Evolutionary conservation across 2,888 invertebrate species (phyloP), one percentile per base, ranked within the genome.

Genomic region (Gymnocheta viridis): DNA sequence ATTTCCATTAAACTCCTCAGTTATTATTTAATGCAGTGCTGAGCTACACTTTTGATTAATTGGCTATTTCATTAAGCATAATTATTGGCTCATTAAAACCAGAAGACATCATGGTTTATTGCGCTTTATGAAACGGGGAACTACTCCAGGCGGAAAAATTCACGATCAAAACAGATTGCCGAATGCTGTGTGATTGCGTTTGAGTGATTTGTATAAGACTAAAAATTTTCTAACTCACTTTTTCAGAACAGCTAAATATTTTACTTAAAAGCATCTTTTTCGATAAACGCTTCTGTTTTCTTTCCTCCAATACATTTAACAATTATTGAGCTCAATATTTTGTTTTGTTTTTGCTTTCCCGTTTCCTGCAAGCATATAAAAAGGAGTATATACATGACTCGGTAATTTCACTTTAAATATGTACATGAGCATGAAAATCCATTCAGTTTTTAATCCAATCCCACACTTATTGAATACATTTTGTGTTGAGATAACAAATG

Each of bases 401-500:
- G 44, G n/a, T 38, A 47, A 56, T 66, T 70, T 56, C 64, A 19
- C 4, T 35, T 69, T 49, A 27, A 51, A 69, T 67, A 32, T 27
- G 14, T n/a, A 22, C 64, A 58, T 51, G 47, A 58, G 58, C 27
- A 56, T 64, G 29, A 24, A 54, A 49, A 35, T 54, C 12, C 64
- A 56, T 56, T 24, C 22, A 47, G 44, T 27, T 41, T 60, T 66
- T 73, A 58, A 74, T 67, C 67, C 60, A 51, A 51, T 74, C 41
- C 17, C 58, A 81, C 73, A 67, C 41, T 67, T 44, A 67, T 51
- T 67, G 32, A 41, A 81, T 60, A 24, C 9, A 44, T 51, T 60
- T 47, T 47, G 27, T 74, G 24, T 62, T 47, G 19, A 58, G 24
- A 82, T 76, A 62, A 81, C 47, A 69, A 76, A 76, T 38, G 54